Evolutionary conservation across 1,140 invertebrate genomes (phyloP), one percentile per base, ranked within the genome.

Genomic region (Brachionus koreanus): DNA sequence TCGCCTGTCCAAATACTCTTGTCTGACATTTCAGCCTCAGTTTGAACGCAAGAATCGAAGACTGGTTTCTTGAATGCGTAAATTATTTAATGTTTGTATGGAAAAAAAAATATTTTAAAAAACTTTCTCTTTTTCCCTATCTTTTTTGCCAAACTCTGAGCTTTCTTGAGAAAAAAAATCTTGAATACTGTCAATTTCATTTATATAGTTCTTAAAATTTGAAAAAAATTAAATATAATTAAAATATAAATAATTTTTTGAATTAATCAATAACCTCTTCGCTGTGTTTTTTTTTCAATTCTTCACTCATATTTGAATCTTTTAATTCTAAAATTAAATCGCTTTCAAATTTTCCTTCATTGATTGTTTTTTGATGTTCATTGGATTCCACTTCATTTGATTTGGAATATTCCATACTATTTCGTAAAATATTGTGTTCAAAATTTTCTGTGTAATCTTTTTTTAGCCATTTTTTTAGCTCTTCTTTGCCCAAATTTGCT

Each of bases 1-100:
- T 79, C 76, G 3, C 76, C 76, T n/a, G 76, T 79, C 76, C 76
- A 79, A 79, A 37, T 39, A 79, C n/a, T 4, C 35, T 61, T 79
- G 5, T 57, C 46, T 35, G 19, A 25, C 23, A 39, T 23, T 2
- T 61, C 61, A 16, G 49, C 25, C 0, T 61, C 76, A 29, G 76
- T 79, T 65, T 79, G 76, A 19, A 37, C 39, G 19, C 37, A 61
- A 3, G 19, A n/a, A 61, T 79, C 76, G 29, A 46, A 19, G 5
- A 29, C 25, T 77, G 46, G 39, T 77, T 57, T 61, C 74, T 61
- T 16, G 10, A 29, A 77, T 49, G 0, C 39, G 29, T 25, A 10
- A 37, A 46, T 35, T 16, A 52, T 29, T 33, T 29, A 10, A 19
- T 25, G n/a, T n/a, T 52, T 19, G n/a, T 0, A n/a, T 25, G 19